Percentiles rank a stretch among this genome's conserved stretches.
Conservation (phyloP, 1,140 invertebrate genomes). For the Psix sp. region DNA sequence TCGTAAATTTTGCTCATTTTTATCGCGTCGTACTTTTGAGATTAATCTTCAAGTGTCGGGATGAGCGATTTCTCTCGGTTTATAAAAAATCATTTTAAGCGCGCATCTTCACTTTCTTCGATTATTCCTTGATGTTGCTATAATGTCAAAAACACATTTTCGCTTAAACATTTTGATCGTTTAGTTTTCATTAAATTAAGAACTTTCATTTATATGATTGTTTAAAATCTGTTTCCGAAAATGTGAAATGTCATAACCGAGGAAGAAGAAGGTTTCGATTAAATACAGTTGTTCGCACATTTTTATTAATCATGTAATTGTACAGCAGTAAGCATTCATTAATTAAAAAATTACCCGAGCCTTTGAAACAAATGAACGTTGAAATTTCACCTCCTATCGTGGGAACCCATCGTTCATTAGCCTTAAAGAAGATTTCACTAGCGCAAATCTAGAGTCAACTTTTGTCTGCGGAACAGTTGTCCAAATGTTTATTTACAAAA, state of each 20-base stretch:
- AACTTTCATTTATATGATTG: too few species aligned
- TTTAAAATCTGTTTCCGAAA: too few species aligned
- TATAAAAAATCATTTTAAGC: neutral
- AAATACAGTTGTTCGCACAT: neutral
- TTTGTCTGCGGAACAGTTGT: slow-evolving; percentile 7
- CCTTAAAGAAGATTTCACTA: slow-evolving; percentile 34
- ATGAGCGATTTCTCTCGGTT: neutral
- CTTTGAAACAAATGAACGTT: slow-evolving; percentile 10
- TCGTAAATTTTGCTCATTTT: neutral
- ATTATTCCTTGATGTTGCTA: neutral
- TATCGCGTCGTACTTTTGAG: too few species aligned
- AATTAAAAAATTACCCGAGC: slow-evolving; percentile 9
- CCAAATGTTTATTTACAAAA: neutral
- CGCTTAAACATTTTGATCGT: too few species aligned
- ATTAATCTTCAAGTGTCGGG: neutral
- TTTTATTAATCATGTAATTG: neutral
- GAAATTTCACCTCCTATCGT: slow-evolving; percentile 40
- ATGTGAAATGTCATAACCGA: too few species aligned
- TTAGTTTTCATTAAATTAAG: too few species aligned
- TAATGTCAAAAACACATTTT: too few species aligned
- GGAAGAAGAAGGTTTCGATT: neutral
- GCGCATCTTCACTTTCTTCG: neutral
- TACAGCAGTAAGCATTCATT: neutral
- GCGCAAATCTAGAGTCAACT: slow-evolving; percentile 6
- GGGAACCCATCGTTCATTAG: slow-evolving; percentile 25